Base-by-base conservation (phyloP, 1,140 invertebrate genomes). In the Parapsyche elsis region DNA sequence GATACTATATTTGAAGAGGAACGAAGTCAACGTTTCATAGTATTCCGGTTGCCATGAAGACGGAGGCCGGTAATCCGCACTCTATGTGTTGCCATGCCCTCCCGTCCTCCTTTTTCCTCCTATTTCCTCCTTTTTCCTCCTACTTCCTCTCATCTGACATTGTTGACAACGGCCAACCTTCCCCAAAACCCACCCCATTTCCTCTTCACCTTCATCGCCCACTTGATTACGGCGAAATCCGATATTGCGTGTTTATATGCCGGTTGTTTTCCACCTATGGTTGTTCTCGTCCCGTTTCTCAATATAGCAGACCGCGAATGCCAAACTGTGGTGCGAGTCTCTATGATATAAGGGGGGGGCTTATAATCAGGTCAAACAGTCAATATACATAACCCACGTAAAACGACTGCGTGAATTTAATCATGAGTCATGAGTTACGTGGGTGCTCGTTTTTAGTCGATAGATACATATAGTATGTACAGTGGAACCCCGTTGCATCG, bases 181-280 rank as follows among this genome's bases (percentile, higher is more conserved):
- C n/a, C 64, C 64, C 24, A 7, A 1, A 26, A 12, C 10, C 64
- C 9, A 26, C 64, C 59, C 59, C 59, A 10, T 9, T 61, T 16
- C 9, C 9, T 19, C 9, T 4, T 16, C 61, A 16, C 24, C 14
- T 5, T 38, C 67, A 12, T n/a, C 21, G 5, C 44, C 71, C 71
- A 73, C 71, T 73, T 73, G 71, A 73, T 73, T 73, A 73, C 38
- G 16, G n/a, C 30, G 71, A 73, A 73, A 73, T 73, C n/a, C 71
- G 71, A 73, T 73, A 73, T 73, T 73, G 21, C 45, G 45, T 73
- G 71, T 46, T 45, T 46, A 12, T 30, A 24, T 16, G n/a, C 30
- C 21, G 12, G 71, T 73, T 73, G 71, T 49, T 73, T 49, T 45
- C 44, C 45, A 73, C 71, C 24, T 49, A 38, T 49, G 38, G 1